A percentile compares a stretch with the other conserved stretches of the same genome.
Conservation (phyloP, 2,797 vertebrate genomes). For the Gymnothorax reevesii region DNA sequence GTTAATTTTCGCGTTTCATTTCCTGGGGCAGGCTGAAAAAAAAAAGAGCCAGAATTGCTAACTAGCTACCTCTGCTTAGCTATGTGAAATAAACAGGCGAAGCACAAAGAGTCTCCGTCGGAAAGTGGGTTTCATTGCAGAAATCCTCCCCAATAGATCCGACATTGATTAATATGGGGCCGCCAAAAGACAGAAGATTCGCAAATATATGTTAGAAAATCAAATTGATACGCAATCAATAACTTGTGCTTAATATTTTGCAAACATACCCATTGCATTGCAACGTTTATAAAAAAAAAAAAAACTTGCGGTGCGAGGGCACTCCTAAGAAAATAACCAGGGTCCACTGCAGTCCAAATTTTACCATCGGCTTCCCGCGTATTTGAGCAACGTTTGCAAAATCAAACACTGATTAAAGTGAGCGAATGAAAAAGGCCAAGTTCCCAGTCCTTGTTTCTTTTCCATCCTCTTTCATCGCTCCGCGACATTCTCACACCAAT, state of each 20-base stretch:
- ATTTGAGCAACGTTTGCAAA: slow-evolving; percentile 23
- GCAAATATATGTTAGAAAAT: slow-evolving; percentile 39
- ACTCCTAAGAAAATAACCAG: neutral
- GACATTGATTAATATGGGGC: slow-evolving; percentile 50
- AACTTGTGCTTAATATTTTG: slow-evolving; percentile 61
- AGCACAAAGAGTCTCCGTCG: slow-evolving; percentile 76
- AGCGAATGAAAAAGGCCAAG: slow-evolving; percentile 32
- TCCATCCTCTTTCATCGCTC: slow-evolving; percentile 58
- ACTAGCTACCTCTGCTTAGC: slow-evolving; percentile 57
- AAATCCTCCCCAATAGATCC: slow-evolving; percentile 60
- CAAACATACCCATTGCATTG: slow-evolving; percentile 61
- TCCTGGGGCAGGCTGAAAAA: neutral
- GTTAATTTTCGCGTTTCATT: slow-evolving; percentile 17
- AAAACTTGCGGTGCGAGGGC: slow-evolving; percentile 62
- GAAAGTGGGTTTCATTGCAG: slow-evolving; percentile 69
- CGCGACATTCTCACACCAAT: slow-evolving; percentile 56
- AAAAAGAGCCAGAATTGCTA: neutral
- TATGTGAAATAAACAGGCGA: slow-evolving; percentile 56
- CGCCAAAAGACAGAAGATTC: slow-evolving; percentile 37
- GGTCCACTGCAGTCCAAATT: neutral
- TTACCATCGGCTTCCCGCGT: slow-evolving; percentile 12
- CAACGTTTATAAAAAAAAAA: slow-evolving; percentile 60
- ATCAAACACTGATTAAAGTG: slow-evolving; percentile 9
- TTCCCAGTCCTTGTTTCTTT: slow-evolving; percentile 55
- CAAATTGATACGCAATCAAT: slow-evolving; percentile 40